phyloP scores from a whole-genome alignment of 2,797 vertebrate genomes.

The Sardinella longiceps region DNA sequence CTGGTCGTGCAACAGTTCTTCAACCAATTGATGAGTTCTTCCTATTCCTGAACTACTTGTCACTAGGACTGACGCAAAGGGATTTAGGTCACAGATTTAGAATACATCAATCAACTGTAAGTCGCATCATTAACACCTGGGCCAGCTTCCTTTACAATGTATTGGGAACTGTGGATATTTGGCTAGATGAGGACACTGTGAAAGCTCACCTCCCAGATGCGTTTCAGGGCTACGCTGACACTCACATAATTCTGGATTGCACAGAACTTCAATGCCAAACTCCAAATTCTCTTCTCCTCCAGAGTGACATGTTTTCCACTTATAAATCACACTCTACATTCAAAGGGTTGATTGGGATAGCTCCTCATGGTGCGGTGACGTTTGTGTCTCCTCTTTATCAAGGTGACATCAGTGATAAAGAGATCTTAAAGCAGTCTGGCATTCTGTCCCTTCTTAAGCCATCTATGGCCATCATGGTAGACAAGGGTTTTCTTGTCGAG shows the following conservation, averaged over 20 bases:
- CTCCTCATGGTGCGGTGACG: background rate
- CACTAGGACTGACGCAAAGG: background rate
- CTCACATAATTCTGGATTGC: background rate
- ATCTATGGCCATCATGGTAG: no score
- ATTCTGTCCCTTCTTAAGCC: no score
- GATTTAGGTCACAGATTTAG: background rate
- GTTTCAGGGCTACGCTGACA: background rate
- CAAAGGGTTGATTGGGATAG: no score
- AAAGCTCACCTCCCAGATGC: no score
- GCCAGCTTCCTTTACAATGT: background rate
- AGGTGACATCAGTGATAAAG: background rate
- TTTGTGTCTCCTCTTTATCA: conserved; percentile 17
- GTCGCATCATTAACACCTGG: no score
- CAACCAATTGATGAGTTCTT: no score
- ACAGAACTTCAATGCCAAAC: background rate
- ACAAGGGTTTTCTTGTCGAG: no score
- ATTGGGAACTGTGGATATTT: background rate
- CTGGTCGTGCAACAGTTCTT: no score
- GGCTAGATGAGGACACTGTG: background rate
- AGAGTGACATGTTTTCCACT: background rate
- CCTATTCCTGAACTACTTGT: background rate
- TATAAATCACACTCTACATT: background rate
- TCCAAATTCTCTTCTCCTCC: background rate
- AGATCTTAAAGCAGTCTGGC: background rate
- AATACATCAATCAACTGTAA: no score